These are phyloP conservation scores for Drosophila hamatofila DNA, from an alignment of 2,888 invertebrate genomes.

Conservation along the genomic window DNA sequence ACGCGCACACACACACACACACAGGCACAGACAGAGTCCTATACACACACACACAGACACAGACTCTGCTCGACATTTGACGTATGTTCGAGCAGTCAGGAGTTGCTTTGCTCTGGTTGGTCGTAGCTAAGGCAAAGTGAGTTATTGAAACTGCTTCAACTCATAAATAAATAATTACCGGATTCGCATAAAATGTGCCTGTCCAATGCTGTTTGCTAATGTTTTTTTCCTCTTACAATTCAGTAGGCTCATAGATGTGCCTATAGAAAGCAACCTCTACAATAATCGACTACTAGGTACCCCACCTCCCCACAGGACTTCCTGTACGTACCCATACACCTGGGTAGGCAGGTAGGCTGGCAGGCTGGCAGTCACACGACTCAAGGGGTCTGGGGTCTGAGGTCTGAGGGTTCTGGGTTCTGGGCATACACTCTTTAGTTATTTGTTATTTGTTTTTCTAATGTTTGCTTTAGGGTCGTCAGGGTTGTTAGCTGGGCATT, in stretches of 20 bases:
- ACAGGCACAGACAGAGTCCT: not conserved
- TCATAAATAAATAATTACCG: constrained; percentile 85
- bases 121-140: constrained; percentile 68
- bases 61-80: constrained; percentile 58
- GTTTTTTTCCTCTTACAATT: constrained; percentile 49
- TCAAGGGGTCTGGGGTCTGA: not conserved
- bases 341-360: constrained; percentile 14
- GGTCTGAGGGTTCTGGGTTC: not conserved
- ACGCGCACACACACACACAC: constrained; percentile 24
- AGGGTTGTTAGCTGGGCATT: constrained; percentile 44
- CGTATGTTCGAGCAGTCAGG: constrained; percentile 38
- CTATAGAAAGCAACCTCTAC: constrained; percentile 2
- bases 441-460: constrained; percentile 67
- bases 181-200: constrained; percentile 73
- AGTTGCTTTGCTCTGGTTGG: constrained; percentile 4
- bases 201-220: constrained; percentile 64
- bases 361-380: not conserved
- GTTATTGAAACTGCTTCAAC: constrained; percentile 84
- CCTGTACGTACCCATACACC: constrained; percentile 41
- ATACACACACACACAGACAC: constrained; percentile 2
- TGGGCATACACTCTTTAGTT: constrained; percentile 44
- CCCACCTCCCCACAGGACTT: constrained; percentile 24
- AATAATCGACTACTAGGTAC: constrained; percentile 3
- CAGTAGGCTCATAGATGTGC: constrained; percentile 26
- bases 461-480: constrained; percentile 55